These are phyloP conservation scores for Gnatocerus cornutus DNA, from an alignment of 2,888 invertebrate genomes.

Conservation along the genomic window DNA sequence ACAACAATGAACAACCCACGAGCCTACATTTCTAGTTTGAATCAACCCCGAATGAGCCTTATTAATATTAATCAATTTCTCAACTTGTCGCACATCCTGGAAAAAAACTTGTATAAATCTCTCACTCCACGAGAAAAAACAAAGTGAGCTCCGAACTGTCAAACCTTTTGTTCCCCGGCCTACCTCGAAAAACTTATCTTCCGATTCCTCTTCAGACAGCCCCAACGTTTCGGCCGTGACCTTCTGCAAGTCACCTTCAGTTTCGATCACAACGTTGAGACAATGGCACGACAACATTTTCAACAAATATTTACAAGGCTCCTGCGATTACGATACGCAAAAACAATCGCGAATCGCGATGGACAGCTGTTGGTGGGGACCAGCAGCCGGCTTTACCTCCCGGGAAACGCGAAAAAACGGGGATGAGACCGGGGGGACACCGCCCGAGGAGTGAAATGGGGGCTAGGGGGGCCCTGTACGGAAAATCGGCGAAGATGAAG, in stretches of 20 bases:
- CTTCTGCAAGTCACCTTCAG: conserved; percentile 74
- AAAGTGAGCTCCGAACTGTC: conserved; percentile 27
- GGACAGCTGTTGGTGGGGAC: conserved; percentile 43
- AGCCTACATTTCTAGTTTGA: conserved; percentile 74
- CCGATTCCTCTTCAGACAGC: conserved; percentile 75
- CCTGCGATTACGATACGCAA: conserved; percentile 22
- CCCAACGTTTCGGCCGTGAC: conserved; percentile 75
- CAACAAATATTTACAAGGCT: conserved; percentile 24
- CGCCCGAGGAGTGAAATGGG: not conserved
- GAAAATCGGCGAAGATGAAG: not conserved
- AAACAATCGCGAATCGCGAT: conserved; percentile 28
- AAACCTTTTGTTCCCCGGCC: conserved; percentile 71
- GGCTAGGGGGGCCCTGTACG: not conserved
- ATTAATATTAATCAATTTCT: conserved; percentile 72
- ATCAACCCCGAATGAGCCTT: conserved; percentile 76
- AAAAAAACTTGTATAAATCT: conserved; percentile 48
- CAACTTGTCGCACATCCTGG: conserved; percentile 74
- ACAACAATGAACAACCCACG: conserved; percentile 78
- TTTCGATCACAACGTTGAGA: conserved; percentile 80
- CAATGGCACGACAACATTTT: conserved; percentile 84
- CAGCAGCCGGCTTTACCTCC: conserved; percentile 23
- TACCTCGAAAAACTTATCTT: conserved; percentile 78
- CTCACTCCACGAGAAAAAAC: not conserved
- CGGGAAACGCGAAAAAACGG: not conserved
- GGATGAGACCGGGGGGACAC: not conserved